phyloP scores from a whole-genome alignment of 2,113 vertebrate species.

The Hyla sarda region DNA sequence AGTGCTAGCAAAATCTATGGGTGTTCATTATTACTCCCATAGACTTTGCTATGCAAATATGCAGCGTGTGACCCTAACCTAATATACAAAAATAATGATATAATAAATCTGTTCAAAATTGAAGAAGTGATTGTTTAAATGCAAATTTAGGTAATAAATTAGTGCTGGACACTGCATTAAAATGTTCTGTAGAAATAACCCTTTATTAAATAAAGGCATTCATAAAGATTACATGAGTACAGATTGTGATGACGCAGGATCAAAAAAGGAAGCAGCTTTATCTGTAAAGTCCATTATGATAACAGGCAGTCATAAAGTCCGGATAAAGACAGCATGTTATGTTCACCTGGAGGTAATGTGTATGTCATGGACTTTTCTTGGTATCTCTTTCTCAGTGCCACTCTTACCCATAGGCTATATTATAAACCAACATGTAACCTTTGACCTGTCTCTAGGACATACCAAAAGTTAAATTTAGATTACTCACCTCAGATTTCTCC shows the following conservation, averaged over 20 bases:
- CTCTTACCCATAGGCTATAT: background rate
- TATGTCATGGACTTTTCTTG: background rate
- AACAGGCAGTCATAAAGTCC: background rate
- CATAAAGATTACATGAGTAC: background rate
- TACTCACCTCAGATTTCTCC: conserved; percentile 92
- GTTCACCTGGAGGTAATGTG: too few species aligned
- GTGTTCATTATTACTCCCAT: too few species aligned
- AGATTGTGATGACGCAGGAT: too few species aligned
- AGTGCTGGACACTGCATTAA: too few species aligned
- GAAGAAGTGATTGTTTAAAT: background rate
- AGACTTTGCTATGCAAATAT: too few species aligned
- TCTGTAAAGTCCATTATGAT: background rate
- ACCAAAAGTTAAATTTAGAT: too few species aligned
- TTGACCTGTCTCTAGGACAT: too few species aligned
- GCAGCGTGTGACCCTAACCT: too few species aligned
- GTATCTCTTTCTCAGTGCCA: background rate
- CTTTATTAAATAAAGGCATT: background rate
- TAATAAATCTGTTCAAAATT: background rate
- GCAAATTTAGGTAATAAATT: background rate
- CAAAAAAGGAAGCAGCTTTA: background rate
- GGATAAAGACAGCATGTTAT: background rate
- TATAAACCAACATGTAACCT: too few species aligned
- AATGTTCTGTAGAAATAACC: background rate
- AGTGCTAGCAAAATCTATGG: too few species aligned
- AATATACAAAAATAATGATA: too few species aligned